Evolutionary conservation across 2,113 vertebrate species (phyloP), one percentile per base, ranked within the genome.

Genomic region (Cyanoramphus novaezelandiae): DNA sequence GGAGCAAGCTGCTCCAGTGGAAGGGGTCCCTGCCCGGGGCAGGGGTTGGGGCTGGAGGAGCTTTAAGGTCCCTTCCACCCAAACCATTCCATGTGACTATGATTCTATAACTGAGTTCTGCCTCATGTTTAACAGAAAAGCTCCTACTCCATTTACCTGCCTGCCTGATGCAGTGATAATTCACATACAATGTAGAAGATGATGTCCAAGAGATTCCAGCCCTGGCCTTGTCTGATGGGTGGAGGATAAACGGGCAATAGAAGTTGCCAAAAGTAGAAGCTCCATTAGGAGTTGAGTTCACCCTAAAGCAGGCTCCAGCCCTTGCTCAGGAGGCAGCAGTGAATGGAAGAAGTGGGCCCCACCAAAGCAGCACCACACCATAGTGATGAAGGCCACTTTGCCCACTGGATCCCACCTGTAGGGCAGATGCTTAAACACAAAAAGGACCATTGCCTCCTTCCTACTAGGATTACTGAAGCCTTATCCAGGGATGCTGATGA

Each of bases 391-490:
- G 46, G 41, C 18, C 74, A 9, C 67, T 46, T 60, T 33, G 39
- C 46, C 52, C 46, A 21, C 25, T 6, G 18, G 25, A 27, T 29
- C 17, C 27, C 31, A 5, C 43, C 57, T 19, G 8, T 4, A 35
- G 29, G 39, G 16, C 20, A 46, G 69, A n/a, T 5, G 8, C 16
- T 60, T 27, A 25, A 33, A 31, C 29, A 10, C 21, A 18, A 53
- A 44, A 52, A 53, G 75, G n/a, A 46, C 68, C 29, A 10, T 4
- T n/a, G 39, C 33, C 17, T 59, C n/a, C n/a, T 35, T 68, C 57
- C 12, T 37, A 17, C 0, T 1, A 27, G 41, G 21, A 23, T 65
- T 31, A 31, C 3, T 23, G 13, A 50, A 12, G 13, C 28, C 13
- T 25, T 15, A 39, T 3, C 31, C 46, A 50, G 81, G 41, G 20